Percentiles rank a stretch among this genome's conserved stretches.
phyloP scores from a whole-genome alignment of 2,113 vertebrate genomes.

The Toxostoma redivivum region DNA sequence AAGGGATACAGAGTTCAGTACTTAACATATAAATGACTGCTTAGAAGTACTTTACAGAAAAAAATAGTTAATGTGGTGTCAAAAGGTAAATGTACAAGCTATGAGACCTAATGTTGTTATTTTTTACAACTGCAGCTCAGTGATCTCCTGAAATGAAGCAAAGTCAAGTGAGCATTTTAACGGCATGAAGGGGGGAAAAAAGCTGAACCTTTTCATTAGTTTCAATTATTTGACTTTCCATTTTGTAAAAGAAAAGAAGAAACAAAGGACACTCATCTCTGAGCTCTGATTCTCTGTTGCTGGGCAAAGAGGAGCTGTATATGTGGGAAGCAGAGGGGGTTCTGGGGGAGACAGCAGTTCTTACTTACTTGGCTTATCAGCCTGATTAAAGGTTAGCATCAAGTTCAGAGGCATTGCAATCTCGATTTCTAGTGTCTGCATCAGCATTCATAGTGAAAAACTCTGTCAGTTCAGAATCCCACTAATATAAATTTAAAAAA shows the following conservation, averaged over 20 bases:
- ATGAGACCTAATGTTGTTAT: neutral
- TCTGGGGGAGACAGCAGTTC: neutral
- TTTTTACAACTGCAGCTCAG: neutral
- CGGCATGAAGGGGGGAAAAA: neutral
- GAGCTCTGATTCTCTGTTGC: neutral
- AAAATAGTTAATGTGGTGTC: neutral
- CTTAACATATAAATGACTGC: conserved; percentile 24
- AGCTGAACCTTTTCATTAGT: neutral
- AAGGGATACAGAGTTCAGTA: neutral
- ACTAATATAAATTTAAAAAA: neutral
- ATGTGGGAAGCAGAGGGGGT: neutral
- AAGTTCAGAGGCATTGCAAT: neutral
- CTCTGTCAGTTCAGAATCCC: neutral
- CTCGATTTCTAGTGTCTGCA: neutral
- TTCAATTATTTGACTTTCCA: neutral
- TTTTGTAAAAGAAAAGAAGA: neutral
- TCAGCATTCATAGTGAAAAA: neutral
- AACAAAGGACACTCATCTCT: neutral
- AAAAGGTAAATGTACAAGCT: neutral
- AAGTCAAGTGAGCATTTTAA: neutral
- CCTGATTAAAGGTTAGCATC: neutral
- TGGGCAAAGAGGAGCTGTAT: neutral
- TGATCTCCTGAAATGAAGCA: neutral
- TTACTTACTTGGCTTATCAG: neutral
- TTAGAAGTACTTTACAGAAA: conserved; percentile 1